Base-by-base conservation (phyloP, 2,888 invertebrate genomes). In the Torymus tubicola region DNA sequence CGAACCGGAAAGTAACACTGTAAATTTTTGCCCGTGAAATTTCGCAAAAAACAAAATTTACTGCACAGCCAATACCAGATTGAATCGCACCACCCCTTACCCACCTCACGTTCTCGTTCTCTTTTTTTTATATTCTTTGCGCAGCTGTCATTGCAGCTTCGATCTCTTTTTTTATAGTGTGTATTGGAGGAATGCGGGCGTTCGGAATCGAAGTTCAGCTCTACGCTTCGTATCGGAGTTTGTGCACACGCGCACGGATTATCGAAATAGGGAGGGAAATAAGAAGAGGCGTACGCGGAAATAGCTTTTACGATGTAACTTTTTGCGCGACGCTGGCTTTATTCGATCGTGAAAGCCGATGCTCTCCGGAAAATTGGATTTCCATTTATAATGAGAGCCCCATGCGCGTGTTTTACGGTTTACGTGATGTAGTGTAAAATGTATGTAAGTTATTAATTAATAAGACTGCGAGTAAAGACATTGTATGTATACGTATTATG, bases 281-380 rank as follows among this genome's bases (percentile, higher is more conserved):
- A 61, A 24, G 24, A 61, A 60, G 53, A 71, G 50, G 13, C 42
- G 42, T 21, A 18, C 10, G 21, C 52, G 3, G 13, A 50, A 1
- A 11, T 50, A n/a, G 53, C n/a, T 69, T 69, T 69, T 21, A 18
- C 71, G 60, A 42, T 42, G 42, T 42, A 42, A 42, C 42, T 42
- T 42, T 42, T 42, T 42, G 5, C 42, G 42, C 42, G 42, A 42
- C 24, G 53, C 71, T 21, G 21, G 21, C 24, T 72, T 72, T 64
- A 55, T 64, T 24, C 18, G 55, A 55, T 57, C 64, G 24, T 64
- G 21, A 61, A 52, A 71, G 52, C 2, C 8, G 16, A 24, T 50
- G n/a, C 64, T 73, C 10, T 64, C n/a, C 13, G 61, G n/a, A 24
- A 52, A 74, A 74, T 74, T 65, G 74, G 58, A 74, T 67, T 58